Evolutionary conservation across 2,113 vertebrate genomes (phyloP).

Genomic region (Donacobius atricapilla): DNA sequence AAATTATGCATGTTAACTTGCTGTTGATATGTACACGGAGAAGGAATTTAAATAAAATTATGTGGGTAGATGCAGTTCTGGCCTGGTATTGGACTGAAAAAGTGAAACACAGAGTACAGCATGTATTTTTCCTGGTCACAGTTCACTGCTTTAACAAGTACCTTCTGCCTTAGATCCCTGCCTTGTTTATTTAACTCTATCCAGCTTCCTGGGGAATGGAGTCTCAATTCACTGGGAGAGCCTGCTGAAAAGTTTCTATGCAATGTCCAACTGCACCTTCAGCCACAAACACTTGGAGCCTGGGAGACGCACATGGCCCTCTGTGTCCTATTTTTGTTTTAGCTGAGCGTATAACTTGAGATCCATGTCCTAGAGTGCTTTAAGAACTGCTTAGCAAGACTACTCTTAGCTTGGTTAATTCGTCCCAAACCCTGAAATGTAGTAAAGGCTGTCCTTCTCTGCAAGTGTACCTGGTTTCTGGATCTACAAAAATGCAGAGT

Average conservation of each 20-base stretch:
- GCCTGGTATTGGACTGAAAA: neutral
- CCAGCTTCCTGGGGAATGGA: neutral
- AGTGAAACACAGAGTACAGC: neutral
- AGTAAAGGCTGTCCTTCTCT: neutral
- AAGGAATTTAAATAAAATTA: neutral
- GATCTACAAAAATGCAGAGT: neutral
- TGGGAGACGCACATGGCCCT: fast-evolving
- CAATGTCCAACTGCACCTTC: neutral
- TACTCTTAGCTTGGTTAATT: neutral
- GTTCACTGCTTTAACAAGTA: neutral
- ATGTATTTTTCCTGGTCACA: neutral
- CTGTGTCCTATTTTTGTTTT: neutral
- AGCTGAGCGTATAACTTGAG: fast-evolving
- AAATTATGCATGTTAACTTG: neutral
- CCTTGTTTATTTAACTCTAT: neutral
- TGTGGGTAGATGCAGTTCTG: neutral
- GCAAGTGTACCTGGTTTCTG: neutral
- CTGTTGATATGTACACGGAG: neutral
- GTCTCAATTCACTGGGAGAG: neutral
- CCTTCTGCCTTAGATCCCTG: neutral
- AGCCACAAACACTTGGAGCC: neutral
- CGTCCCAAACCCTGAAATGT: neutral
- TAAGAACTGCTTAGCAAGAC: neutral
- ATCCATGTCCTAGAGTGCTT: neutral
- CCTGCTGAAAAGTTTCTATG: neutral